These are phyloP conservation scores for Choristoneura rosaceana DNA, from an alignment of 2,888 invertebrate genomes.

Conservation along the genomic window DNA sequence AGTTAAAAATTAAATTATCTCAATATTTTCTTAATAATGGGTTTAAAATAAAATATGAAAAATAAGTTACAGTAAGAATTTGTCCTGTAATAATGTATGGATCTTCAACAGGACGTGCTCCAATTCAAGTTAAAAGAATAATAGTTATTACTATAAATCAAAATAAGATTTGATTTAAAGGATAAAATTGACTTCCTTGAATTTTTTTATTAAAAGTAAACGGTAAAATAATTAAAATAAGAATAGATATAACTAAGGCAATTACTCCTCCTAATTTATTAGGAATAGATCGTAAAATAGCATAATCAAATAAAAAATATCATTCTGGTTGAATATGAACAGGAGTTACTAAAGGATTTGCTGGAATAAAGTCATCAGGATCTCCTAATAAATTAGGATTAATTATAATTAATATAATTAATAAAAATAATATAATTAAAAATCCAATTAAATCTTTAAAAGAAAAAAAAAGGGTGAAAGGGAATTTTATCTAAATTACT, in stretches of 20 bases:
- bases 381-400: conserved; percentile 88
- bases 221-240: conserved; percentile 87
- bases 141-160: conserved; percentile 84
- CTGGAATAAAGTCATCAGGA: conserved; percentile 90
- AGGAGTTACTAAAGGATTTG: conserved; percentile 89
- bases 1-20: conserved; percentile 82
- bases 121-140: no score
- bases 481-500: conserved; percentile 89
- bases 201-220: conserved; percentile 84
- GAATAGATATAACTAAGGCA: conserved; percentile 87
- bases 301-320: no score
- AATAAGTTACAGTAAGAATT: no score
- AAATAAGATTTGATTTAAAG: conserved; percentile 86
- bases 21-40: conserved; percentile 80
- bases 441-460: conserved; percentile 88
- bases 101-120: no score
- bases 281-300: no score
- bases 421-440: conserved; percentile 81
- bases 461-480: conserved; percentile 88
- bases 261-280: conserved; percentile 92
- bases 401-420: conserved; percentile 82
- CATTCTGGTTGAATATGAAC: no score
- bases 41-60: no score
- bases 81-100: no score
- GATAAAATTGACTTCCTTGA: conserved; percentile 86